Base-by-base conservation (phyloP, 2,797 vertebrate genomes). In the Pyrocephalus nanus region DNA sequence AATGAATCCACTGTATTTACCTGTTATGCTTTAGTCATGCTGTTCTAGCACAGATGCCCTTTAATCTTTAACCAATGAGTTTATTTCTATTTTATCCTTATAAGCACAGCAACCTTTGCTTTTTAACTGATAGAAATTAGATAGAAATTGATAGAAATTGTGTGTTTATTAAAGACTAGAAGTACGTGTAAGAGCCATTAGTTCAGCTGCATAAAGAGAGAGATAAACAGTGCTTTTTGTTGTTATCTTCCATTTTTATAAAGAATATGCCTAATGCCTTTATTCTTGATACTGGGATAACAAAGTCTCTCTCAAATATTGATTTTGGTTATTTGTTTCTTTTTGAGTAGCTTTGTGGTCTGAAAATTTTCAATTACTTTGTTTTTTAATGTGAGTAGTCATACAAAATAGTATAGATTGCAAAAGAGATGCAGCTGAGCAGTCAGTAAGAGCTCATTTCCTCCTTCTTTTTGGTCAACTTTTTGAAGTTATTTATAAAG, bases 21-120 rank as follows among this genome's bases (percentile, higher is more conserved):
- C 43, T 80, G 13, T 22, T 76, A 50, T 34, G 15, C 30, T 86
- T 78, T 66, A 90, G 69, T 92, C 45, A 36, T 27, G 34, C 14
- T 38, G 27, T 66, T 73, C 25, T 53, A 73, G 22, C 43, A 66
- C 22, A 76, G 27, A 70, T 27, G 25, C 18, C 45, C 80, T 77
- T 92, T 70, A 86, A 87, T 93, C 71, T 91, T 90, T 91, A 88
- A 48, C n/a, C 30, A 32, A 51, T 62, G n/a, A 79, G 47, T 45
- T 82, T 84, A 36, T 10, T 79, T 94, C 22, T 77, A 3, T 85
- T 91, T 88, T 51, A 75, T 32, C 14, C 62, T 47, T 83, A 45
- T 3, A 22, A 94, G 21, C 40, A 84, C 83, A 91, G 18, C 4
- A 90, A 32, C 50, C 16, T 75, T 76, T 88, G 40, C 36, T 60